Conservation (phyloP, 2,113 vertebrate genomes). For the Prionailurus viverrinus region DNA sequence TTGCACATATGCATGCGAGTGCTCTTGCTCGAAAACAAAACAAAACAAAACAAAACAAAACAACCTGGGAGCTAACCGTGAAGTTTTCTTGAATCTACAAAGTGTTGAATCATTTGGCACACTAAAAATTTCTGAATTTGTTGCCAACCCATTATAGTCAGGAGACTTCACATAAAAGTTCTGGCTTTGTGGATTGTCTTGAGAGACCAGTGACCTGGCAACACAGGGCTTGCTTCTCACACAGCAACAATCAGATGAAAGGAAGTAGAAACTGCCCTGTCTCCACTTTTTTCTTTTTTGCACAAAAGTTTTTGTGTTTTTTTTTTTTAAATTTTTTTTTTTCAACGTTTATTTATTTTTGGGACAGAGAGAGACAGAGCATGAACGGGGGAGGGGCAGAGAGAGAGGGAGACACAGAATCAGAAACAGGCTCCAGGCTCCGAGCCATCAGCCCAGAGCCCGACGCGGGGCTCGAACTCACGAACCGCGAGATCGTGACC, state of each 20-base stretch:
- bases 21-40: too few species aligned
- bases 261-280: neutral
- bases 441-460: too few species aligned
- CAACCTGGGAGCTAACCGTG: neutral
- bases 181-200: slow-evolving; percentile 15
- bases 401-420: too few species aligned
- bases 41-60: too few species aligned
- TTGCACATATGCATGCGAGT: too few species aligned
- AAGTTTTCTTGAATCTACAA: neutral
- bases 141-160: slow-evolving; percentile 32
- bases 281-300: neutral
- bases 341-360: too few species aligned
- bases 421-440: too few species aligned
- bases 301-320: slow-evolving; percentile 10
- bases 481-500: too few species aligned
- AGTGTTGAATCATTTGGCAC: neutral
- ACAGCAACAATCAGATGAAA: neutral
- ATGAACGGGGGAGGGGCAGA: too few species aligned
- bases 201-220: slow-evolving; percentile 49
- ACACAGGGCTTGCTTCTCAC: neutral
- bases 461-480: too few species aligned
- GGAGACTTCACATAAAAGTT: slow-evolving; percentile 39
- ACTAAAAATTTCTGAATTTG: slow-evolving; percentile 6
- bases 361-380: too few species aligned
- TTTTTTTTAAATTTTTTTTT: too few species aligned